Conservation (phyloP, 2,888 invertebrate genomes). For the Gisinianus flammeolus region DNA sequence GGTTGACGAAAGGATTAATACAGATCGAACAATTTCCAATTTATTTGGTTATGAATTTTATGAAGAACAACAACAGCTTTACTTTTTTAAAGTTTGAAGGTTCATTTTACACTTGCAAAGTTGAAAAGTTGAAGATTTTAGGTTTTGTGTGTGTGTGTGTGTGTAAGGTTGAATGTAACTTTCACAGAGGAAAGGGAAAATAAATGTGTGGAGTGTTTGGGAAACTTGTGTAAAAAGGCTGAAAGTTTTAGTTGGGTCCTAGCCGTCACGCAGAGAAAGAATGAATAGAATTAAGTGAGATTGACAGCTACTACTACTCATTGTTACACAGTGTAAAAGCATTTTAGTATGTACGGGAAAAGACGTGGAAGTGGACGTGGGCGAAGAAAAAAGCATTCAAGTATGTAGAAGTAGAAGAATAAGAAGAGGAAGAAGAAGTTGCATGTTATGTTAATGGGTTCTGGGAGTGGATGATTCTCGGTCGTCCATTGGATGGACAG, state of each 20-base stretch:
- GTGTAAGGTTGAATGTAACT: too few relatives aligned
- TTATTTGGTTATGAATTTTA: too few relatives aligned
- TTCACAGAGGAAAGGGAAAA: background rate
- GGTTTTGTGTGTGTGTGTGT: too few relatives aligned
- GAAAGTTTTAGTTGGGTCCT: background rate
- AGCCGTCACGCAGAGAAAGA: slow-evolving; percentile 20
- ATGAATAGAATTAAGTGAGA: slow-evolving; percentile 18
- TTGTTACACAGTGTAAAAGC: background rate
- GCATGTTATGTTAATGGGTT: background rate
- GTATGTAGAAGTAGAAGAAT: background rate
- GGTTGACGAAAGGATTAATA: too few relatives aligned
- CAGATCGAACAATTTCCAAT: too few relatives aligned
- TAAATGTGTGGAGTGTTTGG: background rate
- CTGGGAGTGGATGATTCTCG: background rate
- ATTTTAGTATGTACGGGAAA: background rate
- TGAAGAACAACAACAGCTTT: too few relatives aligned
- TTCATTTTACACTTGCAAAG: too few relatives aligned
- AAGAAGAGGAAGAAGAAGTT: background rate
- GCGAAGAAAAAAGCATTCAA: background rate
- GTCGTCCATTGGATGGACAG: background rate
- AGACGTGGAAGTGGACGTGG: background rate
- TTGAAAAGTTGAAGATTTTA: too few relatives aligned
- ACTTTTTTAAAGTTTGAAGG: too few relatives aligned
- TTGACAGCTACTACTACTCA: slow-evolving; percentile 14
- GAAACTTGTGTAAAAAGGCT: background rate